Evolutionary conservation across 1,140 invertebrate species (phyloP), one percentile per base, ranked within the genome.

Genomic region (Drosophila neocordata): DNA sequence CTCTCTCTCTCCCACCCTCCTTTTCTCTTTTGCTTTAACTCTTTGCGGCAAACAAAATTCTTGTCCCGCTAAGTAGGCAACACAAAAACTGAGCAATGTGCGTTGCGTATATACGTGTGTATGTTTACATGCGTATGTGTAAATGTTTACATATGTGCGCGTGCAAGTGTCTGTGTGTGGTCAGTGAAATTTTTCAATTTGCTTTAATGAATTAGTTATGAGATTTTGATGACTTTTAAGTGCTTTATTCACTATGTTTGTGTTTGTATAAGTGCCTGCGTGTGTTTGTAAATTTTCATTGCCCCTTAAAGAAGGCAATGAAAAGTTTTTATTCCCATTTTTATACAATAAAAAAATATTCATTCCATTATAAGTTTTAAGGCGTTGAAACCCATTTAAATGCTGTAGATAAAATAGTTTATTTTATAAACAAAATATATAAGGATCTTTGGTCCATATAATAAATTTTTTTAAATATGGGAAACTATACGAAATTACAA

Each of bases 31-130:
- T 27, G 51, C 13, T 44, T 3, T 11, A 48, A 48, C 41, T 48
- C 41, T 48, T 48, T 35, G 11, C 65, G 41, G 51, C 60, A 73
- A 61, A 38, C 57, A 38, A 77, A 77, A 77, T 74, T 71, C 63
- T 77, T 77, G 72, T 63, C 41, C 75, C 66, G 53, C 75, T 71
- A 71, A 77, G 73, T 75, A 77, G 72, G 75, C 75, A 74, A 66
- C 75, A 71, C 73, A 71, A 63, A 74, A 62, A 61, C 9, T 13
- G 35, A 11, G 15, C 18, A 48, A 55, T 55, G 52, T 41, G 65
- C 11, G 52, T 35, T 41, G 65, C 11, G 52, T 35, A 13, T 5
- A 27, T 57, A 53, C 38, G 37, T 3, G 31, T 20, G 18, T 12
- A 11, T 37, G 68, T 5, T 66, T 13, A 56, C 5, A 12, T 38